These are phyloP conservation scores for Eolophus roseicapilla DNA, from an alignment of 2,113 vertebrate genomes.

Conservation along the genomic window DNA sequence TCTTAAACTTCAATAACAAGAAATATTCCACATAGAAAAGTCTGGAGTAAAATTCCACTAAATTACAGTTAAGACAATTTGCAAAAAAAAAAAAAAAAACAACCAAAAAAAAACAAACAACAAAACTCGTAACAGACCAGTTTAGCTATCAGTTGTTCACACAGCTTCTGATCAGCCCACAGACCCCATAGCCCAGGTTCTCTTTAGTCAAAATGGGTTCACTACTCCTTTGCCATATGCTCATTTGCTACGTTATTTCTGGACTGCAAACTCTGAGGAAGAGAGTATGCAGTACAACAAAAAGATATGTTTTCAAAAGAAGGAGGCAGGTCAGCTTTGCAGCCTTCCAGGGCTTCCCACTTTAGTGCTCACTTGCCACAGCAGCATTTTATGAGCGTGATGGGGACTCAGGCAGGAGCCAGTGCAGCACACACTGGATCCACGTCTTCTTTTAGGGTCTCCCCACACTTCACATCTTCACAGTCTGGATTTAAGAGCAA, in stretches of 20 bases:
- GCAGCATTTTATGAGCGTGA: neutral
- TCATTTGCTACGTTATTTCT: neutral
- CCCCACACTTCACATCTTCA: neutral
- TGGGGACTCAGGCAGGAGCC: neutral
- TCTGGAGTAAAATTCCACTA: neutral
- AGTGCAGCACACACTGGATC: neutral
- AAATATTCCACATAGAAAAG: neutral
- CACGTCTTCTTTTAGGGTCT: neutral
- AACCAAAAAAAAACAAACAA: neutral
- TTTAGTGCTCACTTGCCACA: rapidly evolving
- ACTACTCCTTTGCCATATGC: neutral
- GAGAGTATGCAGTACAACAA: neutral
- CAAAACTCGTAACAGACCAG: neutral
- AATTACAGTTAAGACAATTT: neutral
- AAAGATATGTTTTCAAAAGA: neutral
- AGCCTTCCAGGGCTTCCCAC: neutral
- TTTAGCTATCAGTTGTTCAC: neutral
- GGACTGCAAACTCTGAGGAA: neutral
- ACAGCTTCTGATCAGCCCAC: neutral
- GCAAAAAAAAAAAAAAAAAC: neutral
- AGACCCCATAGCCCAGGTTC: neutral
- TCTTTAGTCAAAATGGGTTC: neutral
- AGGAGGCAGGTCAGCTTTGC: neutral
- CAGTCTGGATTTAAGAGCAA: neutral
- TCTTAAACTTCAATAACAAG: neutral